Conservation (phyloP, 2,113 vertebrate species). For the Gopherus evgoodei region DNA sequence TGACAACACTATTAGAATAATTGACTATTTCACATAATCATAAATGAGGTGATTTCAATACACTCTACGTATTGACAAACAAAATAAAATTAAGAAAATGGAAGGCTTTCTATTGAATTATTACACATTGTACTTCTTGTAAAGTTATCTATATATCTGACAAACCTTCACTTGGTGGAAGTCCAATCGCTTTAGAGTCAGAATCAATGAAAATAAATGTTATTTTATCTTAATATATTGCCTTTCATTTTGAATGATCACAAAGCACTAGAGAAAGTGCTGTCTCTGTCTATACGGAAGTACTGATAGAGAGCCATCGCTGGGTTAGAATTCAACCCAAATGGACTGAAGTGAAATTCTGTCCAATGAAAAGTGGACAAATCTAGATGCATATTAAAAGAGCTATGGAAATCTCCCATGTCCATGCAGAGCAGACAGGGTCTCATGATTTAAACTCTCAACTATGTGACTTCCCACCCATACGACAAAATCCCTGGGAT, state of each 20-base stretch:
- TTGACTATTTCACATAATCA: neutral
- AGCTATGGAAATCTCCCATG: neutral
- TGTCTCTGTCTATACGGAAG: neutral
- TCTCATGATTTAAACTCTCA: neutral
- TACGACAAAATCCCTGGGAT: neutral
- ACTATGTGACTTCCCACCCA: fast-evolving
- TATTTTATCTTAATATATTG: neutral
- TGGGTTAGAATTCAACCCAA: neutral
- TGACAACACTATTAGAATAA: neutral
- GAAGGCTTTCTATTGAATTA: neutral
- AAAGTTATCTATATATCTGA: neutral
- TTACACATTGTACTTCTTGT: neutral
- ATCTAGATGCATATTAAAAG: neutral
- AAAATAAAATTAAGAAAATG: neutral
- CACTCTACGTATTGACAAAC: neutral
- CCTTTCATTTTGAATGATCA: neutral
- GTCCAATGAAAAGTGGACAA: neutral
- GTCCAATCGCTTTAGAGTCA: neutral
- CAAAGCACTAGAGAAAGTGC: neutral
- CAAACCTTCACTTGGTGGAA: neutral
- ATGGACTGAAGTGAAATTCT: neutral
- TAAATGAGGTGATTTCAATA: neutral
- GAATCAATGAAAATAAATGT: neutral
- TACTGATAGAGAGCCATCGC: neutral
- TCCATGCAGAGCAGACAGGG: neutral